These are phyloP conservation scores for Telenomus remus DNA, from an alignment of 1,140 invertebrate genomes.

Conservation along the genomic window DNA sequence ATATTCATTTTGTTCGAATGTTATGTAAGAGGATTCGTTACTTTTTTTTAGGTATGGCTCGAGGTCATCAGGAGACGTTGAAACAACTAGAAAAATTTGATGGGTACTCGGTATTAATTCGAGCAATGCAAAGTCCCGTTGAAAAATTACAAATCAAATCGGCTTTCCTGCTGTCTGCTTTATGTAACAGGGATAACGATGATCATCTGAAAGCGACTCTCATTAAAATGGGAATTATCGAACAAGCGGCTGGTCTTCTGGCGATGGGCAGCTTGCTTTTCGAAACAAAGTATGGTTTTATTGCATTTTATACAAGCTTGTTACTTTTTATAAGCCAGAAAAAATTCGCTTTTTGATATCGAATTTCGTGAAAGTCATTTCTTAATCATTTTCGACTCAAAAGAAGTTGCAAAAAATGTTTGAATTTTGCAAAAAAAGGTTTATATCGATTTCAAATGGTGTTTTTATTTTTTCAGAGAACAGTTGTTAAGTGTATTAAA, in stretches of 20 bases:
- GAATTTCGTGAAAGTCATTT: too few species aligned
- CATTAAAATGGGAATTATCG: conserved; percentile 78
- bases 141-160: conserved; percentile 82
- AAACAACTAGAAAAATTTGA: conserved; percentile 78
- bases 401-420: too few species aligned
- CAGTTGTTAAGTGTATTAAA: conserved; percentile 76
- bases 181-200: conserved; percentile 77
- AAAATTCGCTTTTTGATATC: too few species aligned
- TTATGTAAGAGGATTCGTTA: too few species aligned
- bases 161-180: conserved; percentile 80
- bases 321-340: too few species aligned
- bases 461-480: conserved; percentile 73
- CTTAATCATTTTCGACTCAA: too few species aligned
- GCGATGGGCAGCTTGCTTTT: conserved; percentile 67
- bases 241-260: conserved; percentile 76
- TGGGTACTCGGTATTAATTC: conserved; percentile 79
- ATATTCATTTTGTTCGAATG: too few species aligned
- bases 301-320: too few species aligned
- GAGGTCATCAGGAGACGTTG: conserved; percentile 78
- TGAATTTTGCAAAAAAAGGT: too few species aligned
- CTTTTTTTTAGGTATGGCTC: conserved; percentile 81
- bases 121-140: conserved; percentile 78
- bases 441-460: too few species aligned
- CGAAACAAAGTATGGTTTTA: conserved; percentile 66
- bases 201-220: conserved; percentile 76